These are phyloP conservation scores for Diabrotica undecimpunctata DNA, from an alignment of 1,140 invertebrate genomes.

Conservation along the genomic window DNA sequence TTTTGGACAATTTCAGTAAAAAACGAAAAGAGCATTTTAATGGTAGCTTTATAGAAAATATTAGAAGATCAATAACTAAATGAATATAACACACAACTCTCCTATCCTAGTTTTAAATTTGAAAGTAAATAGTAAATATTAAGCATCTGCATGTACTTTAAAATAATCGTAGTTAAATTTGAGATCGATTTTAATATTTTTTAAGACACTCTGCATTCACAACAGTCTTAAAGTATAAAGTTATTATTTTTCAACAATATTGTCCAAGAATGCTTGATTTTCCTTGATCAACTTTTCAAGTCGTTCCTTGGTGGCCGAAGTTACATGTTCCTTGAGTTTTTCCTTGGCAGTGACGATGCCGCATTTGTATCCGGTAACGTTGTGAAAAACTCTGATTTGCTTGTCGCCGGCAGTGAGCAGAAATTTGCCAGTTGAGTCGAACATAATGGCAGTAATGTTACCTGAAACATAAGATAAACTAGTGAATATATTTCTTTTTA, in stretches of 20 bases:
- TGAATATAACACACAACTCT: too few species aligned
- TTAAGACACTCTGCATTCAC: neutral
- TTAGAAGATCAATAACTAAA: too few species aligned
- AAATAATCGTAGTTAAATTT: too few species aligned
- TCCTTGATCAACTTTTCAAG: conserved; percentile 66
- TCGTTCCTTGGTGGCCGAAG: conserved; percentile 69
- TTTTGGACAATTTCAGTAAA: too few species aligned
- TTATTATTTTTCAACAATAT: conserved; percentile 49
- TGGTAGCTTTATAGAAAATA: too few species aligned
- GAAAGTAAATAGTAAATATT: too few species aligned
- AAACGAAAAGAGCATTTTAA: too few species aligned
- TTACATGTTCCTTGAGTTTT: conserved; percentile 60
- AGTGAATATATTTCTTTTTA: neutral
- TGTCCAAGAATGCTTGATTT: conserved; percentile 55
- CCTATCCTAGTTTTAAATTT: too few species aligned
- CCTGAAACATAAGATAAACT: conserved; percentile 53
- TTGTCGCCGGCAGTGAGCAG: conserved; percentile 73
- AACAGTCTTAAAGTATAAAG: neutral
- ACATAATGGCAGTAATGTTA: conserved; percentile 62
- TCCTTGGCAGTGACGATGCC: conserved; percentile 62
- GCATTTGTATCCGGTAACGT: conserved; percentile 72
- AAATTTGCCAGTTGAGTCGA: conserved; percentile 70
- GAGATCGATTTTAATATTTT: too few species aligned
- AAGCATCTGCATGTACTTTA: too few species aligned
- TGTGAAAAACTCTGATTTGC: conserved; percentile 75